A percentile compares a stretch with the other conserved stretches of the same genome.
phyloP scores from a whole-genome alignment of 2,113 vertebrate species.

The Hippocampus zosterae region DNA sequence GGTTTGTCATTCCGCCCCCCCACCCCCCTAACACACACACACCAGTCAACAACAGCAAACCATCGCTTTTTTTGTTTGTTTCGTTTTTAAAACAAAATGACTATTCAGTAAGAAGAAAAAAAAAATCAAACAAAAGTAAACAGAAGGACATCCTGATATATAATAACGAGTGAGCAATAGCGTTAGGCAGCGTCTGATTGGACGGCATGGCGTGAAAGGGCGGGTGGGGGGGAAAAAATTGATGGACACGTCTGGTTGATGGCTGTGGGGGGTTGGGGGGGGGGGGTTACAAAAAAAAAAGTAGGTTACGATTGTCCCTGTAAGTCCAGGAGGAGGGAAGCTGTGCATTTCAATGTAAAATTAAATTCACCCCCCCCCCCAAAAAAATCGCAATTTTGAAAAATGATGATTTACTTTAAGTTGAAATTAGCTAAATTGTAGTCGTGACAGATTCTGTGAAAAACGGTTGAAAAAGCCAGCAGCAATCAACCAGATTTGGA shows the following conservation, averaged over 20 bases:
- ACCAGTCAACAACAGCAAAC: conserved; percentile 37
- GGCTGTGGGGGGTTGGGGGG: neutral
- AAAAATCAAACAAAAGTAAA: conserved; percentile 17
- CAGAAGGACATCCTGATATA: conserved; percentile 42
- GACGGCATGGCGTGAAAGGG: conserved; percentile 13
- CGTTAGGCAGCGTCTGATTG: conserved; percentile 49
- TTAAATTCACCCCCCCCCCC: neutral
- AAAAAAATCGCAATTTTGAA: too few species aligned
- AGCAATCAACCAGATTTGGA: conserved; percentile 6
- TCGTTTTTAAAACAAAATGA: conserved; percentile 51
- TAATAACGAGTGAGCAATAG: conserved; percentile 28
- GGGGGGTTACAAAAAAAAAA: neutral
- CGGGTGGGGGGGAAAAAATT: neutral
- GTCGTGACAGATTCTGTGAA: conserved; percentile 57
- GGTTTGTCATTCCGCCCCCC: conserved; percentile 29
- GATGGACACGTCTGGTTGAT: neutral
- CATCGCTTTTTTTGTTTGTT: conserved; percentile 31
- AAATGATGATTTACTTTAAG: conserved; percentile 31
- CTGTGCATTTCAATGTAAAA: conserved; percentile 49
- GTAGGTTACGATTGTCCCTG: conserved; percentile 29
- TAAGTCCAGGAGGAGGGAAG: conserved; percentile 52
- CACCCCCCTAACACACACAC: conserved; percentile 5
- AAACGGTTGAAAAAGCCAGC: conserved; percentile 46
- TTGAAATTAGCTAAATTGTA: conserved; percentile 45
- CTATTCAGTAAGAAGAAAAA: conserved; percentile 43